These are phyloP conservation scores for Larimichthys polyactis DNA, from an alignment of 2,113 vertebrate genomes.

Conservation along the genomic window DNA sequence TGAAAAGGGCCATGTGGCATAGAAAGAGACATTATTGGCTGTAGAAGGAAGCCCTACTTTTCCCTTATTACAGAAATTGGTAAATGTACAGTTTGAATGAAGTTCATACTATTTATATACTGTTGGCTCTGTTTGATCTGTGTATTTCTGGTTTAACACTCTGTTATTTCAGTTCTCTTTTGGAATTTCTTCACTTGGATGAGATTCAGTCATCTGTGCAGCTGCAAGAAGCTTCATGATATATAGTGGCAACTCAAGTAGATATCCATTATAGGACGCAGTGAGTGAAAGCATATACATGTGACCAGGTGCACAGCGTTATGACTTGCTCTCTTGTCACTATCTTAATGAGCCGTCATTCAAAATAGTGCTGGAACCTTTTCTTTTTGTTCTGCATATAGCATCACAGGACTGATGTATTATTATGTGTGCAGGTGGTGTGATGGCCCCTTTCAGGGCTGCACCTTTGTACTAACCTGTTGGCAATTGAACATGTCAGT, in stretches of 20 bases:
- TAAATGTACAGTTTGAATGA: slow-evolving; percentile 12
- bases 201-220: slow-evolving; percentile 51
- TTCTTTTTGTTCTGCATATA: slow-evolving; percentile 9
- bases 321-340: slow-evolving; percentile 51
- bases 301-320: slow-evolving; percentile 65
- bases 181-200: slow-evolving; percentile 47
- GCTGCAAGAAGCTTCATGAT: slow-evolving; percentile 58
- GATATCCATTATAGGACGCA: slow-evolving; percentile 21
- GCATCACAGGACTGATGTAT: neutral
- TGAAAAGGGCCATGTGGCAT: neutral
- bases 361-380: slow-evolving; percentile 19
- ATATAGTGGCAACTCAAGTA: slow-evolving; percentile 39
- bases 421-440: slow-evolving; percentile 30
- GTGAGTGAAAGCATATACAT: slow-evolving; percentile 17
- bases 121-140: neutral
- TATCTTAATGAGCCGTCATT: slow-evolving; percentile 65
- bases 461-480: neutral
- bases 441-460: slow-evolving; percentile 3
- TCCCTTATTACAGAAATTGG: neutral
- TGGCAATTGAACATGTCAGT: neutral
- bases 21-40: slow-evolving; percentile 1
- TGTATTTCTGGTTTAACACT: neutral
- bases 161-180: slow-evolving; percentile 18
- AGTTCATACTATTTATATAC: neutral
- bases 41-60: neutral